Evolutionary conservation across 2,888 invertebrate species (phyloP).

Genomic region (Steinernema hermaphroditum): DNA sequence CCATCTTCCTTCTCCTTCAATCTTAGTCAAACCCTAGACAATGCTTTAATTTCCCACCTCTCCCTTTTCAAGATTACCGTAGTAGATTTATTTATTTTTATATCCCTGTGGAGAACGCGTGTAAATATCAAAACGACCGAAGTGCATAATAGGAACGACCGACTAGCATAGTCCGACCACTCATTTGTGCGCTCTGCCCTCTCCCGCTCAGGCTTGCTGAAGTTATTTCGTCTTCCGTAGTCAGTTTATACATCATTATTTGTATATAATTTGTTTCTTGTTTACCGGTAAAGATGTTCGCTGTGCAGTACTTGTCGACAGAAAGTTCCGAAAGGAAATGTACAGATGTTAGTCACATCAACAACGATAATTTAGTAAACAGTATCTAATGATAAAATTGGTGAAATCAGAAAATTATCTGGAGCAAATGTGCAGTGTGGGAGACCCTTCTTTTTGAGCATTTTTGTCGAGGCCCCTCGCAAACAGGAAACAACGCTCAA

Average conservation of each 20-base stretch:
- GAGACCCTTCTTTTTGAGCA: too few species aligned
- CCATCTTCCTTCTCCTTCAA: neutral
- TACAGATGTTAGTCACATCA: too few species aligned
- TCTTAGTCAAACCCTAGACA: slow-evolving; percentile 17
- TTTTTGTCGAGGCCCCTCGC: too few species aligned
- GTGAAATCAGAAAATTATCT: too few species aligned
- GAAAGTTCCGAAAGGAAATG: neutral
- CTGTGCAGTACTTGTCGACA: too few species aligned
- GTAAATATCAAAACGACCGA: slow-evolving; percentile 10
- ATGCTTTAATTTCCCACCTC: slow-evolving; percentile 29
- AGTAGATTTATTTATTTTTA: slow-evolving; percentile 19
- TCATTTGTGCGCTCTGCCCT: neutral
- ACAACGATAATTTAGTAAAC: too few species aligned
- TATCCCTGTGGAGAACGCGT: slow-evolving; percentile 17
- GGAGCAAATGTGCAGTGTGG: too few species aligned
- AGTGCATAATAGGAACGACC: slow-evolving; percentile 18
- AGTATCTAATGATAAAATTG: too few species aligned
- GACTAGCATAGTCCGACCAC: slow-evolving; percentile 22
- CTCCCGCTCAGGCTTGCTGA: slow-evolving; percentile 24
- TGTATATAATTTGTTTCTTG: slow-evolving; percentile 23
- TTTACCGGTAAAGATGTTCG: slow-evolving; percentile 26
- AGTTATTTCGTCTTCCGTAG: slow-evolving; percentile 7
- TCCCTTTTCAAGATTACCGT: neutral
- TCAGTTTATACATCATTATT: slow-evolving; percentile 2
- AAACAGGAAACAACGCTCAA: too few species aligned